phyloP scores from a whole-genome alignment of 2,888 invertebrate genomes.

The Morpho achilles region DNA sequence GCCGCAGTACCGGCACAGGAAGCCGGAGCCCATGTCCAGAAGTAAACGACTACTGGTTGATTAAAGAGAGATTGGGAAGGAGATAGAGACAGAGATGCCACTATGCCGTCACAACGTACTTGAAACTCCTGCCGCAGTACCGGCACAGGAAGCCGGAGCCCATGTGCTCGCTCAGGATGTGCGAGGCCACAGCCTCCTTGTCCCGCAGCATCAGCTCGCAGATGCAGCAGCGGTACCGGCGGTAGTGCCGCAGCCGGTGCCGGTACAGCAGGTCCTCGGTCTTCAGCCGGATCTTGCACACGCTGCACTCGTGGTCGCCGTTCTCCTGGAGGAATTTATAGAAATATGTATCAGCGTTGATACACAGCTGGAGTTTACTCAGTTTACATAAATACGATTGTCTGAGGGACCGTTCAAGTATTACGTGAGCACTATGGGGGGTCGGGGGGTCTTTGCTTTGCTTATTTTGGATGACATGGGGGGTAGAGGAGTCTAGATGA shows the following conservation, averaged over 20 bases:
- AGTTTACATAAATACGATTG: no score
- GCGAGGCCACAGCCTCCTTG: slow-evolving; percentile 44
- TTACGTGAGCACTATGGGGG: no score
- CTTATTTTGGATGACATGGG: no score
- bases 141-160: slow-evolving; percentile 38
- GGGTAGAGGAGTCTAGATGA: no score
- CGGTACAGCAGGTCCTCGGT: slow-evolving; percentile 39
- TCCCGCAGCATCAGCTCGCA: slow-evolving; percentile 39
- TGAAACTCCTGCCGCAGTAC: slow-evolving; percentile 39
- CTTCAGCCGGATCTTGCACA: slow-evolving; percentile 37
- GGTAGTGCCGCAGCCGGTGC: slow-evolving; percentile 45
- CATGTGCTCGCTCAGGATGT: slow-evolving; percentile 42
- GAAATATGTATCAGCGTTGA: no score
- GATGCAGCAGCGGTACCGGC: slow-evolving; percentile 44
- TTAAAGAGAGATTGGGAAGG: background rate
- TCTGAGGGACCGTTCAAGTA: no score
- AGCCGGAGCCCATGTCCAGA: slow-evolving; percentile 32
- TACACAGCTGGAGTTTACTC: no score
- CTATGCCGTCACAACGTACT: slow-evolving; percentile 30
- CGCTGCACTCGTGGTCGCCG: slow-evolving; percentile 38
- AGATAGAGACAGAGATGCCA: background rate
- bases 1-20: slow-evolving; percentile 38
- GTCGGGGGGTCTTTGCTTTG: no score
- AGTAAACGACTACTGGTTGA: no score
- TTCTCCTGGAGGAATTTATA: slow-evolving; percentile 28